These are phyloP conservation scores for Acromyrmex charruanus DNA, from an alignment of 1,140 invertebrate species.

Conservation along the genomic window DNA sequence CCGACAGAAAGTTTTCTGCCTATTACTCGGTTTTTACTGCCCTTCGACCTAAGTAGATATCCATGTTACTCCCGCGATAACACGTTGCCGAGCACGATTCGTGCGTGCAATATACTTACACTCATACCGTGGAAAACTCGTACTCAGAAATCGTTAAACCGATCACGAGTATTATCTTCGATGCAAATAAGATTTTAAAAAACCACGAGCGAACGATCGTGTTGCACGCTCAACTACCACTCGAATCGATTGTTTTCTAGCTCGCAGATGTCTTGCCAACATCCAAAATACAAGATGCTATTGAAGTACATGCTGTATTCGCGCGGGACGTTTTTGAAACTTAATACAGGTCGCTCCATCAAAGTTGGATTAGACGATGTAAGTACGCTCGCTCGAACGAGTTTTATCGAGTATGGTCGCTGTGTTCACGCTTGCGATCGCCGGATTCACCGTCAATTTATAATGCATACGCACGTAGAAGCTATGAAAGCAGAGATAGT, in stretches of 20 bases:
- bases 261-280: neutral
- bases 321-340: neutral
- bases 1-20: conserved; percentile 58
- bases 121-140: neutral
- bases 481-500: conserved; percentile 54
- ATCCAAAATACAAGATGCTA: neutral
- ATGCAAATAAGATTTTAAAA: conserved; percentile 54
- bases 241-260: conserved; percentile 9
- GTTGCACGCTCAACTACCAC: neutral
- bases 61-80: conserved; percentile 12
- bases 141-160: neutral
- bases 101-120: neutral
- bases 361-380: conserved; percentile 22
- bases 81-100: conserved; percentile 3
- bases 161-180: neutral
- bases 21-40: conserved; percentile 62
- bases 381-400: neutral
- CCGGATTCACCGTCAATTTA: conserved; percentile 51
- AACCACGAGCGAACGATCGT: conserved; percentile 33
- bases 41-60: conserved; percentile 27
- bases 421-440: neutral
- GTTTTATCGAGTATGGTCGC: conserved; percentile 26
- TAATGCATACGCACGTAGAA: conserved; percentile 58
- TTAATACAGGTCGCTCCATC: conserved; percentile 23
- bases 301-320: neutral